These are phyloP conservation scores for Melolontha melolontha DNA, from an alignment of 2,888 invertebrate genomes.

Conservation along the genomic window DNA sequence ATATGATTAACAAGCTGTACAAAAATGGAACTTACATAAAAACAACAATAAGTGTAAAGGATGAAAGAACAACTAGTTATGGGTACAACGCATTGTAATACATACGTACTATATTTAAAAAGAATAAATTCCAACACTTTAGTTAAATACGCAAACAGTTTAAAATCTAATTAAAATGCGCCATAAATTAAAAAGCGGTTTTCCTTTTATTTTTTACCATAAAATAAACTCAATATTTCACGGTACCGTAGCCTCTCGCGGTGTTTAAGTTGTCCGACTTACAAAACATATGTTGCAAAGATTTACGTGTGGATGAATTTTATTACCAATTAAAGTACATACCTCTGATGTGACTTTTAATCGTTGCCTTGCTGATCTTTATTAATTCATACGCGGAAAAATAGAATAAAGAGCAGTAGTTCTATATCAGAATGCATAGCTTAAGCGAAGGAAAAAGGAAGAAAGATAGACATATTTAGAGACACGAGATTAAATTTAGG, in stretches of 20 bases:
- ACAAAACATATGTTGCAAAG: conserved; percentile 27
- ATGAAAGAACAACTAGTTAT: no score
- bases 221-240: conserved; percentile 32
- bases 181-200: conserved; percentile 16
- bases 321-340: conserved; percentile 32
- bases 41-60: no score
- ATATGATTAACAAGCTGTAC: conserved; percentile 28
- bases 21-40: conserved; percentile 6
- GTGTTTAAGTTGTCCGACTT: conserved; percentile 28
- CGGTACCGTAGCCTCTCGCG: conserved; percentile 18
- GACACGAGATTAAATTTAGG: conserved; percentile 30
- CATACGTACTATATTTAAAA: no score
- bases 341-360: conserved; percentile 31
- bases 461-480: conserved; percentile 12
- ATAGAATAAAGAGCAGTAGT: conserved; percentile 7
- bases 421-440: conserved; percentile 7
- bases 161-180: conserved; percentile 26
- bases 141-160: conserved; percentile 14
- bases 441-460: conserved; percentile 14
- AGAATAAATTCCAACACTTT: not conserved
- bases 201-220: conserved; percentile 2
- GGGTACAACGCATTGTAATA: no score
- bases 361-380: conserved; percentile 28
- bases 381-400: conserved; percentile 25
- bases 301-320: conserved; percentile 33